Base-by-base conservation (phyloP, 2,888 invertebrate species). In the Ellobium chinense region DNA sequence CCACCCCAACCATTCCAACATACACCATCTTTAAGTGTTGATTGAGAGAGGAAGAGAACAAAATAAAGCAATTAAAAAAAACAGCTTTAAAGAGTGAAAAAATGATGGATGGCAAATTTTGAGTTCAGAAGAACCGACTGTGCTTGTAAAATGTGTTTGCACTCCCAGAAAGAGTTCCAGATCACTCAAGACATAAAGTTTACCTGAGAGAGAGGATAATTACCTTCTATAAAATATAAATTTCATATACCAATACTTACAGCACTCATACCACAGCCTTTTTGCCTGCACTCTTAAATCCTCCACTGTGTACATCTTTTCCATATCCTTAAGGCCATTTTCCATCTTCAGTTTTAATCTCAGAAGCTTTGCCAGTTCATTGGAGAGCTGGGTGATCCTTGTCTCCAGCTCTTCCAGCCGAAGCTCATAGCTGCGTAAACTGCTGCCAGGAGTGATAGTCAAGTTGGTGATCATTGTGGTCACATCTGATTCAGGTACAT, bases 341-440 rank as follows among this genome's bases (percentile, higher is more conserved):
- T 92, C 91, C 63, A 90, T 81, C 58, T 87, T 88, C 62, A 89
- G 70, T 69, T 89, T 89, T 78, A 89, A 86, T 72, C 86, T 84
- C 54, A 90, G 76, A 78, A 90, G 82, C 81, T 90, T 91, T 1
- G 90, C 91, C 36, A 92, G 76, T 74, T 91, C 90, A 79, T 86
- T 84, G 68, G 86, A 91, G 82, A 91, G 80, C 81, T 89, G 86
- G 24, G 92, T 92, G 31, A 92, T 86, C 77, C 91, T 83, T n/a
- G 90, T 91, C 78, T 92, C 92, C 31, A 92, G 82, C 65, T 91
- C 90, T 78, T 91, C 92, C 24, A 92, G 80, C 31, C 91, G 79
- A 14, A 73, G 54, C 29, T 75, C 75, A 62, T 75, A 80, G 24
- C 29, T 21, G 7, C 65, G 75, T 3, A 80, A 60, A 39, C 58